Percentiles rank a stretch among this genome's conserved stretches.
Evolutionary conservation across 2,888 invertebrate species (phyloP).

Genomic region (Plagodis dolabraria): DNA sequence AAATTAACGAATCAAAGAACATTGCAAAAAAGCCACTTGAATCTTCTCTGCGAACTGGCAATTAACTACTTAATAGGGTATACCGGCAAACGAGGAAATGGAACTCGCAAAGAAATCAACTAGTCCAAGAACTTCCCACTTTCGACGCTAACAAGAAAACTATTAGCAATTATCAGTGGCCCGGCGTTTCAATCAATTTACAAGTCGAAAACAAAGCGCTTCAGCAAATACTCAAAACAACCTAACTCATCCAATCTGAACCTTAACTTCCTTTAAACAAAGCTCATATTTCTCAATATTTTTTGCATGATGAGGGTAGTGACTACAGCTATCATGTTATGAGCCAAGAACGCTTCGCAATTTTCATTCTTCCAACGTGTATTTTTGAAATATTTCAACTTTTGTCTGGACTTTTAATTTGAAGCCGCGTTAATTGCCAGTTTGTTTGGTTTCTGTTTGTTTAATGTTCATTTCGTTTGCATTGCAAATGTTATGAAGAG

Average conservation of each 20-base stretch:
- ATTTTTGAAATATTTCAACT: slow-evolving; percentile 35
- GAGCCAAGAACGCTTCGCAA: slow-evolving; percentile 57
- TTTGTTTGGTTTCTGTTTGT: slow-evolving; percentile 32
- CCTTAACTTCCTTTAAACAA: slow-evolving; percentile 30
- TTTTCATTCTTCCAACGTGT: slow-evolving; percentile 54
- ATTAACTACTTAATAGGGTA: slow-evolving; percentile 53
- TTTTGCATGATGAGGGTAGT: slow-evolving; percentile 19
- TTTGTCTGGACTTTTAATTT: slow-evolving; percentile 45
- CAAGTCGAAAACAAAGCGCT: slow-evolving; percentile 68
- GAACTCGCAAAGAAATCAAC: slow-evolving; percentile 64
- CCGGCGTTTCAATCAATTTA: slow-evolving; percentile 78
- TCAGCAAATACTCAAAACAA: slow-evolving; percentile 53
- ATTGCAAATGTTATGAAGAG: slow-evolving; percentile 21
- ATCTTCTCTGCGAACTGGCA: slow-evolving; percentile 43
- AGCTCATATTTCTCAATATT: slow-evolving; percentile 29
- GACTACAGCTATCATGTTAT: slow-evolving; percentile 53
- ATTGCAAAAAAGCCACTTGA: slow-evolving; percentile 22
- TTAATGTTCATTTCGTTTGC: slow-evolving; percentile 26
- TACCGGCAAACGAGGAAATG: slow-evolving; percentile 50
- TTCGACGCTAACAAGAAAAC: slow-evolving; percentile 75
- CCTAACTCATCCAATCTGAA: slow-evolving; percentile 21
- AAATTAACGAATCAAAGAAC: slow-evolving; percentile 18
- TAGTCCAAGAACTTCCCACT: slow-evolving; percentile 63
- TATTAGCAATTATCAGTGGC: slow-evolving; percentile 78
- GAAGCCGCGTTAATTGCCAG: slow-evolving; percentile 39